phyloP scores from a whole-genome alignment of 1,140 invertebrate genomes.

The Eubasilissa regina region DNA sequence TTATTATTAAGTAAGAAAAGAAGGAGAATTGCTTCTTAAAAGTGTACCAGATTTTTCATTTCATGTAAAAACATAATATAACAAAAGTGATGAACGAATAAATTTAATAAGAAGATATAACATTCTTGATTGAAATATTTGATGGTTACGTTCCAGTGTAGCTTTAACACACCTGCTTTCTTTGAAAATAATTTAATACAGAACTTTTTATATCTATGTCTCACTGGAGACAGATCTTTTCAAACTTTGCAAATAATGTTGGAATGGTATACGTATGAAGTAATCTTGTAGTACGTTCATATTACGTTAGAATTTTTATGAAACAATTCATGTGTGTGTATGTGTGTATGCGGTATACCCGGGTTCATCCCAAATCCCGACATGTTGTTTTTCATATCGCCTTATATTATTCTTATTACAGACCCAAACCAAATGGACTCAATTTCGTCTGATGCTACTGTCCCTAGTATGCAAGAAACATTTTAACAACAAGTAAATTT shows the following conservation, averaged over 20 bases:
- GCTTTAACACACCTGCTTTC: conserved; percentile 37
- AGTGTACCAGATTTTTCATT: no score
- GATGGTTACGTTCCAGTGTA: conserved; percentile 29
- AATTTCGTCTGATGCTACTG: conserved; percentile 56
- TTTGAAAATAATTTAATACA: conserved; percentile 41
- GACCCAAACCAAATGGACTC: conserved; percentile 60
- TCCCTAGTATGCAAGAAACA: neutral
- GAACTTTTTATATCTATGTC: conserved; percentile 42
- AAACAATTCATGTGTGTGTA: conserved; percentile 33
- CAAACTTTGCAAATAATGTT: conserved; percentile 26
- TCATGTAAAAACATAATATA: no score
- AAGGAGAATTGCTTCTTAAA: no score
- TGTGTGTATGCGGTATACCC: conserved; percentile 27
- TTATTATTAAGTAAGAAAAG: no score
- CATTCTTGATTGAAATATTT: conserved; percentile 24
- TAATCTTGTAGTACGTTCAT: neutral
- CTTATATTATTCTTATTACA: conserved; percentile 61
- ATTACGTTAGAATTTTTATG: conserved; percentile 28
- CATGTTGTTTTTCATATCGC: conserved; percentile 61
- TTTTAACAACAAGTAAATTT: neutral
- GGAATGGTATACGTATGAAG: conserved; percentile 12
- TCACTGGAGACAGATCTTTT: conserved; percentile 26
- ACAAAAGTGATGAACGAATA: neutral
- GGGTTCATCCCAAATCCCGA: conserved; percentile 59
- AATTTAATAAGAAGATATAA: conserved; percentile 31